Evolutionary conservation across 1,140 invertebrate genomes (phyloP).

Genomic region (Bombus confusus): DNA sequence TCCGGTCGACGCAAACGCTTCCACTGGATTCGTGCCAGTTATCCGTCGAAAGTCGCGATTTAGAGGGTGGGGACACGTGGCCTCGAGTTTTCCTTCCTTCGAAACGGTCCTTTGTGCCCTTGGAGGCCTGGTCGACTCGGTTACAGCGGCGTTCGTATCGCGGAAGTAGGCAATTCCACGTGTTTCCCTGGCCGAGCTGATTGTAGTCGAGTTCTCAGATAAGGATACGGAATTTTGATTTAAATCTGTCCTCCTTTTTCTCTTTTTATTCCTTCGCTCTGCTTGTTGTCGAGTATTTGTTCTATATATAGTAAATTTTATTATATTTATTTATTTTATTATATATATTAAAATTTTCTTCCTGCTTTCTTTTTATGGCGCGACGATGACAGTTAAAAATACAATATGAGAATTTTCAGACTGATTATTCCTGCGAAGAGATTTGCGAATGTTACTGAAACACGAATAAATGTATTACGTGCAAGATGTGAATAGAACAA

Average conservation of each 20-base stretch:
- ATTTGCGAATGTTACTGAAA: too few relatives aligned
- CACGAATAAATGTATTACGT: too few relatives aligned
- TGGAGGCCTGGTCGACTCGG: conserved; percentile 29
- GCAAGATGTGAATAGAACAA: too few relatives aligned
- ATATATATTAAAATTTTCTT: too few relatives aligned
- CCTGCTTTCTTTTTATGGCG: too few relatives aligned
- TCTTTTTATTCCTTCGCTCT: neutral
- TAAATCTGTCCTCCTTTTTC: neutral
- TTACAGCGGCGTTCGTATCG: conserved; percentile 10
- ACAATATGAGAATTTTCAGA: too few relatives aligned
- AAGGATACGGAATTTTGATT: conserved; percentile 24
- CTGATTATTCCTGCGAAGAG: too few relatives aligned
- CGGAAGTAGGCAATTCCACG: conserved; percentile 27
- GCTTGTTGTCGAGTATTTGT: neutral
- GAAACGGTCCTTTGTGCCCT: conserved; percentile 21
- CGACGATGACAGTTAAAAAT: too few relatives aligned
- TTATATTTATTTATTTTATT: too few relatives aligned
- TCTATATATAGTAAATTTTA: too few relatives aligned
- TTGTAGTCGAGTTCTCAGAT: neutral
- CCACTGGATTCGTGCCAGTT: conserved; percentile 51
- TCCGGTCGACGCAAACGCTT: conserved; percentile 25
- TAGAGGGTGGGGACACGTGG: conserved; percentile 7
- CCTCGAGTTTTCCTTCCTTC: conserved; percentile 33
- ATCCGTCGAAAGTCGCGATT: conserved; percentile 43
- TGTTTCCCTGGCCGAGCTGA: conserved; percentile 1